These are phyloP conservation scores for Trichonephila clavipes DNA, from an alignment of 1,140 invertebrate genomes.

Conservation along the genomic window DNA sequence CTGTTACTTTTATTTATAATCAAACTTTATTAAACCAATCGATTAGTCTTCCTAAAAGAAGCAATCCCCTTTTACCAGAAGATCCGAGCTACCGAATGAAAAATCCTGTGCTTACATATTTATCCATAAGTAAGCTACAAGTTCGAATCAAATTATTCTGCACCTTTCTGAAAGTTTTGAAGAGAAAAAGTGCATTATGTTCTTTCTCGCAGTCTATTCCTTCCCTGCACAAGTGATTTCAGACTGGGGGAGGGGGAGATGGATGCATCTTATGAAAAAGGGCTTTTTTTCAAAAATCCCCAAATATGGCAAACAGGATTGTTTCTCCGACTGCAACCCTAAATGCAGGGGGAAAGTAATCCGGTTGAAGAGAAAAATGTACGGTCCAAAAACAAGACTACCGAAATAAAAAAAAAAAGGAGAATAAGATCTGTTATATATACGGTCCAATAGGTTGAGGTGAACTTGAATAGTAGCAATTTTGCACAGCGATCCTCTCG, in stretches of 20 bases:
- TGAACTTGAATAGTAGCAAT: conserved; percentile 52
- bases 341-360: conserved; percentile 34
- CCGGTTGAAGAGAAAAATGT: background rate
- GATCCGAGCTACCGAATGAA: no score
- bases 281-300: background rate
- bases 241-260: background rate
- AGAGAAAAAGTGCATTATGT: background rate
- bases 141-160: background rate
- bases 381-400: conserved; percentile 22
- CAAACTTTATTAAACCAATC: no score
- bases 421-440: conserved; percentile 58
- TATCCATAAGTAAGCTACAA: no score
- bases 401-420: background rate
- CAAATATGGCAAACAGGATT: conserved; percentile 37
- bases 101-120: no score
- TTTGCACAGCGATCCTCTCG: conserved; percentile 44
- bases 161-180: background rate
- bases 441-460: conserved; percentile 59
- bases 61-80: no score
- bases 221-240: background rate
- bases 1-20: no score
- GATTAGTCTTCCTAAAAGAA: no score
- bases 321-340: conserved; percentile 19
- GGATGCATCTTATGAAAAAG: background rate
- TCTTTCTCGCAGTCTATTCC: background rate